Conservation (phyloP, 2,797 vertebrate genomes). For the Poecile montanus region DNA sequence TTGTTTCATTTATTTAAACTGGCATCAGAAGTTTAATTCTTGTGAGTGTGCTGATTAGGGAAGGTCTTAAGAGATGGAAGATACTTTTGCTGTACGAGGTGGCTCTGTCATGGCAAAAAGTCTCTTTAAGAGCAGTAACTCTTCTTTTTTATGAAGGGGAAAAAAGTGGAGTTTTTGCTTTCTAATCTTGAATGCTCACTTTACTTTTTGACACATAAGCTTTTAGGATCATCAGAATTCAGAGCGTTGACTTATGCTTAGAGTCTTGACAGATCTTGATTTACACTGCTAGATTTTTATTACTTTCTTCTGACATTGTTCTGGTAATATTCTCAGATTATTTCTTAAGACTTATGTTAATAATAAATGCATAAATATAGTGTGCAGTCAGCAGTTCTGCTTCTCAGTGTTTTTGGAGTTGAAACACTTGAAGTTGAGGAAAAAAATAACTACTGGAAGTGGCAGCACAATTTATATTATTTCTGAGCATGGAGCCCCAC, state of each 20-base stretch:
- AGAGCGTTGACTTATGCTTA: not conserved
- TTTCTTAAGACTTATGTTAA: not conserved
- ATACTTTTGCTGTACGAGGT: not conserved
- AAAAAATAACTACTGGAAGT: not conserved
- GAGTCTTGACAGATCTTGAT: not conserved
- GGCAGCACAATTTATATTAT: not conserved
- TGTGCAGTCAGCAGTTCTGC: not conserved
- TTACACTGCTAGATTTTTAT: not conserved
- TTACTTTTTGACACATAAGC: not conserved
- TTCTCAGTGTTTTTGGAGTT: not conserved
- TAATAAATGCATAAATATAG: not conserved
- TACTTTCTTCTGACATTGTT: not conserved
- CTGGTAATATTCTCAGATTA: not conserved
- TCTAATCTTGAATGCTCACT: not conserved
- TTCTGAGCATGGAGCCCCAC: not conserved
- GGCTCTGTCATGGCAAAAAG: not conserved
- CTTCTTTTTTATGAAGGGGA: not conserved
- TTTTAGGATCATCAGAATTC: not conserved
- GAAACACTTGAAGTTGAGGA: not conserved
- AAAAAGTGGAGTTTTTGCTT: not conserved
- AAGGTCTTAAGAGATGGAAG: not conserved
- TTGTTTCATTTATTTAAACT: not conserved
- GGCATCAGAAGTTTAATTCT: not conserved
- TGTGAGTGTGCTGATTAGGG: not conserved
- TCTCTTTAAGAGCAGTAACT: not conserved